These are phyloP conservation scores for Priocnemis perturbator DNA, from an alignment of 2,888 invertebrate species.

Conservation along the genomic window DNA sequence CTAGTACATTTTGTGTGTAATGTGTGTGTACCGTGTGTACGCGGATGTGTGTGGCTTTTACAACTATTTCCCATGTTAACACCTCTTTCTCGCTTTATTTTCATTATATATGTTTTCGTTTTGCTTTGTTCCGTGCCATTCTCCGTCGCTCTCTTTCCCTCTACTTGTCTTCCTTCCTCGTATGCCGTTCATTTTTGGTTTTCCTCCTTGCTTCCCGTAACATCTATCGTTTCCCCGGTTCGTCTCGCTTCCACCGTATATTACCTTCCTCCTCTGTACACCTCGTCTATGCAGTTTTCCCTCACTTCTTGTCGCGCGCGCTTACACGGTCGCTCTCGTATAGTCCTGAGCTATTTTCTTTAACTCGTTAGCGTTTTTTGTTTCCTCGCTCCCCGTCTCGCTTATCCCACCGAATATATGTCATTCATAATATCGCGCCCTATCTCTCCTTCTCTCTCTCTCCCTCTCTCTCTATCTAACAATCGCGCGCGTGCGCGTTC, in stretches of 20 bases:
- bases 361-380: background rate
- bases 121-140: slow-evolving; percentile 28
- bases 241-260: too few relatives aligned
- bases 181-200: slow-evolving; percentile 4
- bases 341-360: too few relatives aligned
- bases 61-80: slow-evolving; percentile 47
- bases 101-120: slow-evolving; percentile 26
- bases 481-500: slow-evolving; percentile 23
- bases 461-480: too few relatives aligned
- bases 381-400: slow-evolving; percentile 19
- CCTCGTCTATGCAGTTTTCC: too few relatives aligned
- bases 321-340: too few relatives aligned
- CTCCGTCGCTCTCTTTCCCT: background rate
- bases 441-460: too few relatives aligned
- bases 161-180: slow-evolving; percentile 16
- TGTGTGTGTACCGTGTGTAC: slow-evolving; percentile 61
- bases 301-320: too few relatives aligned
- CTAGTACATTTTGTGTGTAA: slow-evolving; percentile 71
- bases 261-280: background rate
- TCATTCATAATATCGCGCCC: too few relatives aligned
- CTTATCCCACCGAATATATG: too few relatives aligned
- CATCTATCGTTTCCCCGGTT: slow-evolving; percentile 5
- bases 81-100: slow-evolving; percentile 19
- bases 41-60: slow-evolving; percentile 64
- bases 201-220: slow-evolving; percentile 19